These are phyloP conservation scores for Chondrilla cf. caribensis DNA, from an alignment of 37 sponge, comb jelly and placozoan genomes.

Conservation along the genomic window DNA sequence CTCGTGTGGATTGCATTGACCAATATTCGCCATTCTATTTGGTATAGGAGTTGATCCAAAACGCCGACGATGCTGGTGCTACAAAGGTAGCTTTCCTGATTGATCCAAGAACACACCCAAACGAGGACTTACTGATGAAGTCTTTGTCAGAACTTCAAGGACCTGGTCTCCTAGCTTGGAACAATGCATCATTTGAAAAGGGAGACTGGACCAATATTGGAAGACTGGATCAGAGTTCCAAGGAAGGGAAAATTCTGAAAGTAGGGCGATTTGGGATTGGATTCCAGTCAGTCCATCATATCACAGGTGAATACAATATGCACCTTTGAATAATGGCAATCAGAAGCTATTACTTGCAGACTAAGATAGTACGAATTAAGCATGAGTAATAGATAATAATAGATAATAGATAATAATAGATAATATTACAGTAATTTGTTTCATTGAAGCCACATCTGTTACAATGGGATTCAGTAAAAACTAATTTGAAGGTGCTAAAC, in stretches of 20 bases:
- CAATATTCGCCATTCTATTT: no score
- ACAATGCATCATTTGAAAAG: conserved; percentile 59
- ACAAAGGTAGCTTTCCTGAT: conserved; percentile 52
- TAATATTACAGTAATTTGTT: no score
- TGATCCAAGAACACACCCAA: conserved; percentile 45
- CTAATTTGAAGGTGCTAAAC: no score
- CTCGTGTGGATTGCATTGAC: no score
- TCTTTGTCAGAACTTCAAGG: conserved; percentile 53
- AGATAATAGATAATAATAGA: no score
- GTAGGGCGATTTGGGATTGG: conserved; percentile 83
- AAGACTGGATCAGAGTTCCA: conserved; percentile 54
- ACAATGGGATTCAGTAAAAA: no score
- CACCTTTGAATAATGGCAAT: no score
- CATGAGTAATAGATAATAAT: no score
- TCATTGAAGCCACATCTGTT: no score
- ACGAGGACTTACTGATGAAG: conserved; percentile 15
- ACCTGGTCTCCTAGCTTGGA: conserved; percentile 66
- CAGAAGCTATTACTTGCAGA: no score
- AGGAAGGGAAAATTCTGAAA: conserved; percentile 64
- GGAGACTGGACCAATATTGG: conserved; percentile 68
- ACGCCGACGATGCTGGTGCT: conserved; percentile 81
- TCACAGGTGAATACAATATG: conserved; percentile 88
- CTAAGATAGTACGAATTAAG: no score
- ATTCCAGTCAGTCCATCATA: conserved; percentile 74
- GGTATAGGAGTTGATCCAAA: conserved; percentile 77